Conservation (phyloP, 2,888 invertebrate genomes). For the Pachycephus smyrnensis region DNA sequence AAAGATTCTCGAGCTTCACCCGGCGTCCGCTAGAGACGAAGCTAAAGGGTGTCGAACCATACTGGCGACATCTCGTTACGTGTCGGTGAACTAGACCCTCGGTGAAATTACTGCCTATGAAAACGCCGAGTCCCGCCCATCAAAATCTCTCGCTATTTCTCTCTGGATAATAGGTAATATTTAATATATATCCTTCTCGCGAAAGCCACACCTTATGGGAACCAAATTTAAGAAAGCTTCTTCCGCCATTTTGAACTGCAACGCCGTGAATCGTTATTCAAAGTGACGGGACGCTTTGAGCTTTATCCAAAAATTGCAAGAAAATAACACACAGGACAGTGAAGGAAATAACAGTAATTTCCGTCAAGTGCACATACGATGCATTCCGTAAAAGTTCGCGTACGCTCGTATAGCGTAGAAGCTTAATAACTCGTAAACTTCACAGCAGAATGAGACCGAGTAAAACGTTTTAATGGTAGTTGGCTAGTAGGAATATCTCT, state of each 20-base stretch:
- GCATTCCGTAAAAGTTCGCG: background rate
- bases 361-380: background rate
- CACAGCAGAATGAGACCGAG: conserved; percentile 10
- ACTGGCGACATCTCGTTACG: conserved; percentile 17
- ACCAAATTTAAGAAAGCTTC: too few relatives aligned
- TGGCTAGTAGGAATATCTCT: background rate
- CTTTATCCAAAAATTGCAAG: background rate
- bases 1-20: conserved; percentile 43
- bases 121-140: background rate
- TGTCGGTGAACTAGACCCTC: background rate
- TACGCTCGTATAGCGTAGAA: background rate
- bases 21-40: conserved; percentile 45
- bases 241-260: too few relatives aligned
- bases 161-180: background rate
- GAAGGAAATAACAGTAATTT: background rate
- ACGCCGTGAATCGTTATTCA: background rate
- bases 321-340: background rate
- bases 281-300: background rate
- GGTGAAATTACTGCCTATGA: background rate
- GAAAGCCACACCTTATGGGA: background rate
- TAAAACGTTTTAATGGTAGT: conserved; percentile 9
- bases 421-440: background rate
- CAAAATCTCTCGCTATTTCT: background rate
- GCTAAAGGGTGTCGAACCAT: conserved; percentile 3
- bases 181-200: background rate